Evolutionary conservation across 2,797 vertebrate species (phyloP).

Genomic region (Coreius guichenoti): DNA sequence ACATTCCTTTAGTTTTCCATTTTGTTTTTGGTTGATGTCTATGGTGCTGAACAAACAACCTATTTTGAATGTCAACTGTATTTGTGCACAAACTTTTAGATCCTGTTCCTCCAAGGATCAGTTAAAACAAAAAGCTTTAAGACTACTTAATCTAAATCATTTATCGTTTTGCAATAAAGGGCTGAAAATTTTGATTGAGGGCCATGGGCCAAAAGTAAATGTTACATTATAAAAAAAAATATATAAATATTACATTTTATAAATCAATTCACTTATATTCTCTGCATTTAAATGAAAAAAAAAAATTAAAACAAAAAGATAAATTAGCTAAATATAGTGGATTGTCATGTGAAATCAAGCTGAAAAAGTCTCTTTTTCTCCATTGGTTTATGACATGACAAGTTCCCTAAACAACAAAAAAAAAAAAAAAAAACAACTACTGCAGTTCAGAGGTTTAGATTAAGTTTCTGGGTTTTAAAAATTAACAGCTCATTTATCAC

Average conservation of each 20-base stretch:
- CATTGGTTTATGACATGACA: no score
- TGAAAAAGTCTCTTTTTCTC: no score
- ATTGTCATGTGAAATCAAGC: neutral
- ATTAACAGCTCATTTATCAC: neutral
- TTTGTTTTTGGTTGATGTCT: neutral
- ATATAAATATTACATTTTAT: neutral
- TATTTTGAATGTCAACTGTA: neutral
- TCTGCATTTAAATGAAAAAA: neutral
- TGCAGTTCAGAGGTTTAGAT: neutral
- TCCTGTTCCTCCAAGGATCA: neutral
- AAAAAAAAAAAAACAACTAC: neutral
- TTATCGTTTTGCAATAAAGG: neutral
- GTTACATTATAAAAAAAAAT: neutral
- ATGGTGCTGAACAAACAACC: slow-evolving; percentile 5
- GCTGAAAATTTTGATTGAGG: neutral
- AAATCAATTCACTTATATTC: neutral
- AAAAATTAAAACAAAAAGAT: no score
- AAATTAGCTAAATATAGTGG: no score
- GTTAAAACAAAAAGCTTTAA: neutral
- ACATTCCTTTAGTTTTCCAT: neutral
- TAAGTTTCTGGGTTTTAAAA: neutral
- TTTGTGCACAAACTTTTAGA: neutral
- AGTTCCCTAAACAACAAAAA: neutral
- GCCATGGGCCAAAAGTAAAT: neutral
- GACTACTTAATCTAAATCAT: neutral